A percentile compares a stretch with the other conserved stretches of the same genome.
Evolutionary conservation across 2,113 vertebrate species (phyloP).

Genomic region (Aptenodytes forsteri): DNA sequence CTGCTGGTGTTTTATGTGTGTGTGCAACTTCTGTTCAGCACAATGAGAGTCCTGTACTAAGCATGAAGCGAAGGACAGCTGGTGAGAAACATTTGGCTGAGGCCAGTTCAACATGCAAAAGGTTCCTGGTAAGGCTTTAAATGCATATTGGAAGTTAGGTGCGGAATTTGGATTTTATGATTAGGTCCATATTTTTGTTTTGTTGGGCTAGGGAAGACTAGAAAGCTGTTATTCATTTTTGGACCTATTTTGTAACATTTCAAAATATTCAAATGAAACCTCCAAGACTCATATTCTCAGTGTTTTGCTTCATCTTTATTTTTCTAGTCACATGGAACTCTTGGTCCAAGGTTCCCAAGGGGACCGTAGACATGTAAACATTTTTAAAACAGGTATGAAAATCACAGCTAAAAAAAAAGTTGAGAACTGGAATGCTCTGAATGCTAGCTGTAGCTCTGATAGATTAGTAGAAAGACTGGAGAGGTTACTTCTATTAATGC

Average conservation of each 20-base stretch:
- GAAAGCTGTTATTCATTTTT: background rate
- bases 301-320: background rate
- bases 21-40: background rate
- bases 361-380: background rate
- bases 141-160: background rate
- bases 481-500: background rate
- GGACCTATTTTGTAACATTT: background rate
- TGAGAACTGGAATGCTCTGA: background rate
- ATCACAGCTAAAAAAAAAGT: background rate
- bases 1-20: background rate
- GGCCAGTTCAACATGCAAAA: background rate
- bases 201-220: background rate
- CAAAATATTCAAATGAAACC: background rate
- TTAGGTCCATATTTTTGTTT: background rate
- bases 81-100: background rate
- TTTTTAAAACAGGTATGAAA: background rate
- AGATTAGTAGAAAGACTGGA: background rate
- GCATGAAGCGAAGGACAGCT: background rate
- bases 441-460: background rate
- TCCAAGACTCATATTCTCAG: background rate
- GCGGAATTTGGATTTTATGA: background rate
- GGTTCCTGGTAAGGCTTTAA: background rate
- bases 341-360: background rate
- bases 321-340: background rate
- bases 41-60: background rate